Conservation (phyloP, 2,797 vertebrate genomes). For the Hozukius guyotensis region DNA sequence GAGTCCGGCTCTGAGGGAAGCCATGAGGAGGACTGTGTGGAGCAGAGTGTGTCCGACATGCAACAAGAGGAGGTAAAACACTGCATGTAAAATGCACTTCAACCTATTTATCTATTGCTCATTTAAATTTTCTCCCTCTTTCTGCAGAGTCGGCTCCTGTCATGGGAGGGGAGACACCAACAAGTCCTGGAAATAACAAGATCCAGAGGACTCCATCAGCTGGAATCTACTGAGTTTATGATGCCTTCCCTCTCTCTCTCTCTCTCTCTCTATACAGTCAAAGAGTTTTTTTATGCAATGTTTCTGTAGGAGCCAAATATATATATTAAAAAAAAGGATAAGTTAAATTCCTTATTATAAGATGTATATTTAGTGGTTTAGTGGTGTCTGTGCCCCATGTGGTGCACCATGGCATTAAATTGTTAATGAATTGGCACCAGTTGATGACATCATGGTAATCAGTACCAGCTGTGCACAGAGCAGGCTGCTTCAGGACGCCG, state of each 20-base stretch:
- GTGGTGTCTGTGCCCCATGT: no score
- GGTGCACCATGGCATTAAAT: no score
- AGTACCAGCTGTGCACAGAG: no score
- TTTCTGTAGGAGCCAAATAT: no score
- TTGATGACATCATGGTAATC: no score
- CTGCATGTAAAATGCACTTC: background rate
- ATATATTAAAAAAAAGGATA: no score
- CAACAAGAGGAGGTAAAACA: constrained; percentile 43
- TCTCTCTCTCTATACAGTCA: background rate
- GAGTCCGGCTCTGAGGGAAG: constrained; percentile 67
- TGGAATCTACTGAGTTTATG: background rate
- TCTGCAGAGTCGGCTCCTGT: background rate
- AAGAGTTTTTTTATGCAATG: background rate
- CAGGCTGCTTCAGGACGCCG: no score
- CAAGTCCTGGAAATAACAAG: background rate
- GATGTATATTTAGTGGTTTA: background rate
- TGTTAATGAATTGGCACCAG: no score
- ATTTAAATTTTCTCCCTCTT: background rate
- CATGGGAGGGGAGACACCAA: background rate
- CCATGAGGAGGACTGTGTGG: constrained; percentile 58
- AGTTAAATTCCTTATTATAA: no score
- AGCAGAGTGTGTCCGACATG: constrained; percentile 49
- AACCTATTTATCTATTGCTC: background rate
- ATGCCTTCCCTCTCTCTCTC: background rate
- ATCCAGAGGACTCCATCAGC: background rate